A percentile compares a stretch with the other conserved stretches of the same genome.
Evolutionary conservation across 2,888 invertebrate genomes (phyloP).

Genomic region (Drosophila buzzatii): DNA sequence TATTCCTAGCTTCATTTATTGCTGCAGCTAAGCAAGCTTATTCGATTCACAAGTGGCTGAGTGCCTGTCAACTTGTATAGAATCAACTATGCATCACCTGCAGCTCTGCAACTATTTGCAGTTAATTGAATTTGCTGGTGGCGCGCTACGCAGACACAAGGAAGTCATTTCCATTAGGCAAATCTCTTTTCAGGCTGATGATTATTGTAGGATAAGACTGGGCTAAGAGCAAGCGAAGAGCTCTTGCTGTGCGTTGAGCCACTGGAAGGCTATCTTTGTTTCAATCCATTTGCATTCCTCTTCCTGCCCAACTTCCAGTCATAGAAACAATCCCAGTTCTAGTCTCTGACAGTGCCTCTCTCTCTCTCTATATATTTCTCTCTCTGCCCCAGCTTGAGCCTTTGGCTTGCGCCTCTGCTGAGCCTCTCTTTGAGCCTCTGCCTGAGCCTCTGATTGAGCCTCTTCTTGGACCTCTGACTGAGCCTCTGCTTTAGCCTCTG

Average conservation of each 20-base stretch:
- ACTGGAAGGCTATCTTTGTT: constrained; percentile 15
- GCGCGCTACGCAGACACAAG: constrained; percentile 10
- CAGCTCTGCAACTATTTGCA: neutral
- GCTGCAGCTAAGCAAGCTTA: neutral
- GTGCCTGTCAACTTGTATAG: neutral
- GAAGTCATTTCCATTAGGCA: constrained; percentile 45
- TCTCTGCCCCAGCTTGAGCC: too few relatives aligned
- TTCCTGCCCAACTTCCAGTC: neutral
- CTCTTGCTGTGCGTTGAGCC: constrained; percentile 57
- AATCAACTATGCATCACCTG: neutral
- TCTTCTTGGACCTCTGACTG: too few relatives aligned
- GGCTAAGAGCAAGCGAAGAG: constrained; percentile 9
- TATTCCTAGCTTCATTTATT: constrained; percentile 10
- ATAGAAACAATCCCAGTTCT: neutral
- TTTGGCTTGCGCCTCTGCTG: too few relatives aligned
- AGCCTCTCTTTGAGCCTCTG: too few relatives aligned
- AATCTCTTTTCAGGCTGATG: constrained; percentile 26
- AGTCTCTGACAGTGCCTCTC: neutral
- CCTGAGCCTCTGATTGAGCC: too few relatives aligned
- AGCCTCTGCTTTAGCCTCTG: too few relatives aligned
- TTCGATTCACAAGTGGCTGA: neutral
- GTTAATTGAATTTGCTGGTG: constrained; percentile 49
- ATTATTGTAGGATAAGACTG: too few relatives aligned
- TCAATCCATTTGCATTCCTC: neutral
- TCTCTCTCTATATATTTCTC: neutral